A percentile compares a stretch with the other conserved stretches of the same genome.
Conservation (phyloP, 1,140 invertebrate species). For the Galleria mellonella region DNA sequence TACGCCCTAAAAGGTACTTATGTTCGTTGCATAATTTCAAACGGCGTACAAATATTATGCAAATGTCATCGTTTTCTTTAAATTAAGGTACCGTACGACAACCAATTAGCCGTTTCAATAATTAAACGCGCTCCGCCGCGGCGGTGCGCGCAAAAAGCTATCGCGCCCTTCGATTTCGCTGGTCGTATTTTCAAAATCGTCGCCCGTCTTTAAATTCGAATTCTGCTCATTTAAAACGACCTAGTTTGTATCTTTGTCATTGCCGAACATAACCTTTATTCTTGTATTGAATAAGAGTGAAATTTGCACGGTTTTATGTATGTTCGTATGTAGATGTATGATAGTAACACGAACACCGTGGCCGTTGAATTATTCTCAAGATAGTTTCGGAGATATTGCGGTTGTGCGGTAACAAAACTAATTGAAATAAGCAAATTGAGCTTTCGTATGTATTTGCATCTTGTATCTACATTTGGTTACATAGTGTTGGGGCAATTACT, state of each 20-base stretch:
- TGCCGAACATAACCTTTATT: constrained; percentile 5
- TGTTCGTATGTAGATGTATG: constrained; percentile 15
- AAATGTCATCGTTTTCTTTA: constrained; percentile 8
- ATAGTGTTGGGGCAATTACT: no score
- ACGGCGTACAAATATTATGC: constrained; percentile 6
- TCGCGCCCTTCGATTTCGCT: constrained; percentile 57
- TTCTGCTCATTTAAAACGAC: constrained; percentile 18
- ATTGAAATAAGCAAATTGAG: constrained; percentile 63
- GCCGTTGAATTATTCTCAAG: constrained; percentile 60
- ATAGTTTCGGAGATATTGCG: constrained; percentile 59
- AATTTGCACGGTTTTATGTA: neutral
- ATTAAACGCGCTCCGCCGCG: constrained; percentile 54
- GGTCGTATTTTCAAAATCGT: constrained; percentile 70
- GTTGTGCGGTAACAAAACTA: constrained; percentile 59
- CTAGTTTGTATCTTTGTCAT: neutral
- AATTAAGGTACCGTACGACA: constrained; percentile 28
- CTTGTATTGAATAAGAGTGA: neutral
- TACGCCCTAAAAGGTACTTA: no score
- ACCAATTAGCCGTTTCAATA: constrained; percentile 59
- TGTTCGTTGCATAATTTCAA: neutral
- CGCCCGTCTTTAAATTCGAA: constrained; percentile 50
- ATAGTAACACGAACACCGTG: constrained; percentile 23
- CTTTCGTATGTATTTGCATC: constrained; percentile 25
- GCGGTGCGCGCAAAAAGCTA: constrained; percentile 50
- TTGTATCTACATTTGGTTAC: neutral